phyloP scores from a whole-genome alignment of 2,888 invertebrate species.

The Leptinotarsa haldemani region DNA sequence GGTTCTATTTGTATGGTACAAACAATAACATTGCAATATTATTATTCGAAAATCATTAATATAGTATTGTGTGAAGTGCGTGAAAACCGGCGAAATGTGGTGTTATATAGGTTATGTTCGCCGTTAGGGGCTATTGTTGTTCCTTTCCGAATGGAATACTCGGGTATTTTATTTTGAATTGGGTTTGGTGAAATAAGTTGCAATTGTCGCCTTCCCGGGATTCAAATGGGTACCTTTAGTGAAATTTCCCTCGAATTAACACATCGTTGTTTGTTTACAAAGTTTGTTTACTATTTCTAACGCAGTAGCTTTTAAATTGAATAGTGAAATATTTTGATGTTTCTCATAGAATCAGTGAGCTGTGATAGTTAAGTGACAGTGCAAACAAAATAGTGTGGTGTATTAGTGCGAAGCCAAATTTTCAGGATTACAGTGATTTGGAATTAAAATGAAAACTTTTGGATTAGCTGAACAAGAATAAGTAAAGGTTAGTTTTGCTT shows the following conservation, averaged over 20 bases:
- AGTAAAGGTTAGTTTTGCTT: conserved; percentile 31
- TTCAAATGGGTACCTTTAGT: conserved; percentile 25
- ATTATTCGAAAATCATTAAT: conserved; percentile 36
- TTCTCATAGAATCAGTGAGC: conserved; percentile 42
- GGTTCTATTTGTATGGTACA: conserved; percentile 31
- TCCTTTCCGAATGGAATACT: conserved; percentile 49
- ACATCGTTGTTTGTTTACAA: conserved; percentile 32
- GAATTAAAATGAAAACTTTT: conserved; percentile 36
- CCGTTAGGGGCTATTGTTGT: conserved; percentile 57
- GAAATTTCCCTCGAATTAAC: conserved; percentile 25
- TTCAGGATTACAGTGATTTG: conserved; percentile 45
- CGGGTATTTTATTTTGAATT: conserved; percentile 53
- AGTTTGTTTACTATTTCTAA: conserved; percentile 31
- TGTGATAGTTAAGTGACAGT: conserved; percentile 51
- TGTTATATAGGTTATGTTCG: conserved; percentile 58
- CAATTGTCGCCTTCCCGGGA: conserved; percentile 12
- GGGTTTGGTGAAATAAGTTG: conserved; percentile 25
- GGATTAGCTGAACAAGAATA: conserved; percentile 23
- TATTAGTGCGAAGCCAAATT: conserved; percentile 37
- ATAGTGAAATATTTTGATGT: conserved; percentile 28
- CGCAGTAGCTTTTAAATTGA: not conserved
- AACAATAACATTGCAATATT: conserved; percentile 34
- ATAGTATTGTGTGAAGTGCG: conserved; percentile 43
- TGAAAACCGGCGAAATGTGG: conserved; percentile 57
- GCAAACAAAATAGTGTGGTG: conserved; percentile 48